Conservation (phyloP, 2,797 vertebrate species). For the Periparus ater region DNA sequence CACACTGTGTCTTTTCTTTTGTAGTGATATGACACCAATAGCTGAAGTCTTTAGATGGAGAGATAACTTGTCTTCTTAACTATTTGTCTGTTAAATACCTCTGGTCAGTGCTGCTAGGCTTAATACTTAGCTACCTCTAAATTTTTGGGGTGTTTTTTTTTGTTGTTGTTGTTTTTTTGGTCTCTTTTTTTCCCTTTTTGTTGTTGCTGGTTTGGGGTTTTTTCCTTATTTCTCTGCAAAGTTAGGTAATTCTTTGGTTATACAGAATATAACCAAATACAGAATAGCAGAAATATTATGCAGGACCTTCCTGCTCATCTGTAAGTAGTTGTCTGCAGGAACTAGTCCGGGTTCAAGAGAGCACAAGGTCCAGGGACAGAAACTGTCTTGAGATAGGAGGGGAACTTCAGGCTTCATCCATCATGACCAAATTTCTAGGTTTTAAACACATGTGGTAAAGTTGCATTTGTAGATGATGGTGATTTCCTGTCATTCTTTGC, state of each 20-base stretch:
- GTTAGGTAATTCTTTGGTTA: not conserved
- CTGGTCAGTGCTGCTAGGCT: not conserved
- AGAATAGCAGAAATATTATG: not conserved
- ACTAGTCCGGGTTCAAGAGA: not conserved
- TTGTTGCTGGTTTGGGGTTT: not conserved
- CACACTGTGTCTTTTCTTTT: not conserved
- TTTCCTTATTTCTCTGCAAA: not conserved
- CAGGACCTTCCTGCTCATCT: not conserved
- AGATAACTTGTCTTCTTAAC: not conserved
- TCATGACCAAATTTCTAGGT: not conserved
- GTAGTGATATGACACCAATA: not conserved
- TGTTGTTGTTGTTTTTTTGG: no score
- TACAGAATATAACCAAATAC: not conserved
- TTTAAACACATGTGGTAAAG: not conserved
- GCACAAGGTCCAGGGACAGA: rapidly evolving
- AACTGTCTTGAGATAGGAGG: not conserved
- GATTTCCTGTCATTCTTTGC: not conserved
- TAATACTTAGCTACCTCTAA: not conserved
- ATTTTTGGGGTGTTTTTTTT: not conserved
- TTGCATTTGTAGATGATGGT: not conserved
- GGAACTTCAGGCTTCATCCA: not conserved
- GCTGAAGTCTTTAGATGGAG: not conserved
- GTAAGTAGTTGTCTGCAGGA: not conserved
- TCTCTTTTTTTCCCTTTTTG: not conserved
- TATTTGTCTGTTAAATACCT: not conserved